Evolutionary conservation across 2,113 vertebrate species (phyloP).

Genomic region (Megaceryle torquata): DNA sequence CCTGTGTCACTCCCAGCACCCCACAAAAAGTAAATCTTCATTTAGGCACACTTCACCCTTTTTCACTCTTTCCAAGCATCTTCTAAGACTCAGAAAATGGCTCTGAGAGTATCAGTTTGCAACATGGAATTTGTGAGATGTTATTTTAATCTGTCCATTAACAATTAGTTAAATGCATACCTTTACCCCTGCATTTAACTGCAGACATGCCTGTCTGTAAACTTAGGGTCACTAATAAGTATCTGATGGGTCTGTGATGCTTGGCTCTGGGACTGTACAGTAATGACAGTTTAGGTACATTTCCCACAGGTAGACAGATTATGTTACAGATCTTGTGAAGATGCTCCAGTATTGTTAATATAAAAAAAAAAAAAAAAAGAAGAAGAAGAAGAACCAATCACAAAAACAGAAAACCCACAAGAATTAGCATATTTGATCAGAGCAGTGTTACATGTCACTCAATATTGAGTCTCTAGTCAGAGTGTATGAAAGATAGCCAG

Average conservation of each 20-base stretch:
- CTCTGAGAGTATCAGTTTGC: not conserved
- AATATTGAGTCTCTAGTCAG: not conserved
- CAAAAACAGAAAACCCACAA: not conserved
- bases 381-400: not conserved
- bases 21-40: slow-evolving; percentile 84
- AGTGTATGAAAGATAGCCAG: not conserved
- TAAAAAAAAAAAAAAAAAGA: not conserved
- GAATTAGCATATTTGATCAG: not conserved
- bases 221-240: not conserved
- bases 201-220: not conserved
- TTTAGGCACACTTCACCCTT: slow-evolving; percentile 68
- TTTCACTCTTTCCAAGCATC: not conserved
- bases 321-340: not conserved
- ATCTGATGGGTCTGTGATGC: not conserved
- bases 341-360: not conserved
- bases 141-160: not conserved
- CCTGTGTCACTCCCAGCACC: slow-evolving; percentile 77
- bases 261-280: not conserved
- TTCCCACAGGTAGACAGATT: not conserved
- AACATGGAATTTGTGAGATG: not conserved
- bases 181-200: not conserved
- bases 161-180: not conserved
- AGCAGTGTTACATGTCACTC: not conserved
- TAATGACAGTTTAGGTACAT: not conserved
- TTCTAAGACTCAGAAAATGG: not conserved